Conservation (phyloP, 2,113 vertebrate species). For the Atherinomorus stipes region DNA sequence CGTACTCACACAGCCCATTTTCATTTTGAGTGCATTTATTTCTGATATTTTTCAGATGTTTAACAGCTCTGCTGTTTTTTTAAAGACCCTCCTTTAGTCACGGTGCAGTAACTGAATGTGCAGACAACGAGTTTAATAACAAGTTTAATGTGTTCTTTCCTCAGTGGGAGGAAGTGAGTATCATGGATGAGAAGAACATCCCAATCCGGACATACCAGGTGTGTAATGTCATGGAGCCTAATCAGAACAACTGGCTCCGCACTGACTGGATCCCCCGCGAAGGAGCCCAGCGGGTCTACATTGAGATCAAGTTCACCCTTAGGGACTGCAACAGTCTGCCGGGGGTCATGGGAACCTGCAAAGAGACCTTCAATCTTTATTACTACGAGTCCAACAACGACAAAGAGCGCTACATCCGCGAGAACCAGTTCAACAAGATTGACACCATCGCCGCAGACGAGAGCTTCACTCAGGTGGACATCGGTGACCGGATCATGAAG, state of each 20-base stretch:
- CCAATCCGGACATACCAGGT: constrained; percentile 99
- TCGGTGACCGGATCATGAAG: constrained; percentile 98
- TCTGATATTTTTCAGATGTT: constrained; percentile 15
- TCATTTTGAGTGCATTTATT: constrained; percentile 25
- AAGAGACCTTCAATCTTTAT: constrained; percentile 99
- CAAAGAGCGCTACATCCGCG: constrained; percentile 93
- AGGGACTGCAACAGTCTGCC: constrained; percentile 99
- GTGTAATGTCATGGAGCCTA: constrained; percentile 98
- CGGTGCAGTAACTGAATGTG: neutral
- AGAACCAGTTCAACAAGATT: constrained; percentile 95
- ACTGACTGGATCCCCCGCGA: constrained; percentile 97
- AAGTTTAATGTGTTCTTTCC: constrained; percentile 29
- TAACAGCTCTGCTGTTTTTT: neutral
- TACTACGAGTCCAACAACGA: constrained; percentile 97
- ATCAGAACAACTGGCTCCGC: constrained; percentile 98
- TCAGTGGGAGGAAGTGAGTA: constrained; percentile 99
- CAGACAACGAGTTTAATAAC: constrained; percentile 18
- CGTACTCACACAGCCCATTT: constrained; percentile 1
- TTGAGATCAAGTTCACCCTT: constrained; percentile 98
- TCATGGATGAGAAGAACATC: constrained; percentile 99
- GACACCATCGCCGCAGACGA: constrained; percentile 97
- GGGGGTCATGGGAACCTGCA: constrained; percentile 97
- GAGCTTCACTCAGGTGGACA: constrained; percentile 99
- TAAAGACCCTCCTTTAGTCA: neutral
- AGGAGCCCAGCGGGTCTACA: constrained; percentile 94